A percentile compares a stretch with the other conserved stretches of the same genome.
Evolutionary conservation across 2,797 vertebrate species (phyloP).

Genomic region (Anolis apletophallus): DNA sequence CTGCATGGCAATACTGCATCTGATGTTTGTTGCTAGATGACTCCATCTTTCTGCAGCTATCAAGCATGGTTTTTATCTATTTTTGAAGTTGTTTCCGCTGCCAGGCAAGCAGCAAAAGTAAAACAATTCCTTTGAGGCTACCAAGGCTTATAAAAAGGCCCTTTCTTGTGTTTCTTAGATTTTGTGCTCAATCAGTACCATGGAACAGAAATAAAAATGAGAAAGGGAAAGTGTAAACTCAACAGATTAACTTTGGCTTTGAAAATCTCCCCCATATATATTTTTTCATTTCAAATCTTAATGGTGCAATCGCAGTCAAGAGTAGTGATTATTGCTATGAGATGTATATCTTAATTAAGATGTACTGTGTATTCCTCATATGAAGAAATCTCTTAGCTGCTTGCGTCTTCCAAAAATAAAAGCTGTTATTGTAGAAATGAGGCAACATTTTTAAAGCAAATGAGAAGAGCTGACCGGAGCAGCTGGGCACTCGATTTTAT

Average conservation of each 20-base stretch:
- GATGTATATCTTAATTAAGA: conserved; percentile 49
- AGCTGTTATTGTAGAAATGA: conserved; percentile 42
- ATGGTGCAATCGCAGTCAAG: conserved; percentile 38
- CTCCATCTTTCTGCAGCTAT: conserved; percentile 61
- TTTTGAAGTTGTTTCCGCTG: conserved; percentile 51
- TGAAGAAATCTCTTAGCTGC: conserved; percentile 31
- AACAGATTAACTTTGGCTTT: conserved; percentile 67
- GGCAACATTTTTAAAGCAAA: conserved; percentile 60
- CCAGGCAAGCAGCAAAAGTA: conserved; percentile 56
- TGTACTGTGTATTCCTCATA: conserved; percentile 2
- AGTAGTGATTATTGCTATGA: conserved; percentile 41
- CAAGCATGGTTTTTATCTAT: conserved; percentile 52
- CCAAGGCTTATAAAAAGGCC: conserved; percentile 57
- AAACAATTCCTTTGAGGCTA: conserved; percentile 53
- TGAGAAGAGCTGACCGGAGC: conserved; percentile 36
- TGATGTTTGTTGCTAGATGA: conserved; percentile 51
- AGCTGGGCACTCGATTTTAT: conserved; percentile 44
- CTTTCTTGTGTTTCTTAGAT: conserved; percentile 66
- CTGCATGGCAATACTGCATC: conserved; percentile 46
- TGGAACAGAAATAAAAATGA: conserved; percentile 67
- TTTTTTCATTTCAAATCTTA: conserved; percentile 54
- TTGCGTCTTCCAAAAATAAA: conserved; percentile 38
- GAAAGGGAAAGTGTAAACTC: conserved; percentile 63
- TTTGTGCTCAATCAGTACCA: conserved; percentile 63
- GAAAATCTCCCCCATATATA: conserved; percentile 48